Evolutionary conservation across 2,888 invertebrate genomes (phyloP).

Genomic region (Drosophila colorata): DNA sequence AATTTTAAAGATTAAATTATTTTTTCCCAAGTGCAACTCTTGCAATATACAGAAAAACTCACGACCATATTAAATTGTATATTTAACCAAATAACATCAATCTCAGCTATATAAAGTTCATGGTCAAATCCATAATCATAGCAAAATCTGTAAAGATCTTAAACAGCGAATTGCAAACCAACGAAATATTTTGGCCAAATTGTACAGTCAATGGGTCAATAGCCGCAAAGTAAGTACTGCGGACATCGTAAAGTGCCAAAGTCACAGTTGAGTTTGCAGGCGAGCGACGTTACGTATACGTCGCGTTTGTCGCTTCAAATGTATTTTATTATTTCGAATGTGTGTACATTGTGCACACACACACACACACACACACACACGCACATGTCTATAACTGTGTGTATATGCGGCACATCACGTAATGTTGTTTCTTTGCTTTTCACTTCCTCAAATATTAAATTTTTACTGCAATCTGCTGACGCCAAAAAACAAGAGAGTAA

Average conservation of each 20-base stretch:
- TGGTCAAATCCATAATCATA: conserved; percentile 1
- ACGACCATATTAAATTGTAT: background rate
- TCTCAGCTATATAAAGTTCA: too few species aligned
- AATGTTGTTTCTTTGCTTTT: conserved; percentile 72
- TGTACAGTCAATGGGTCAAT: conserved; percentile 52
- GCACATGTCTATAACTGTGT: conserved; percentile 2
- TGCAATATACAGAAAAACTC: too few species aligned
- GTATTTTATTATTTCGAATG: conserved; percentile 59
- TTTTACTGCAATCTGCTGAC: conserved; percentile 59
- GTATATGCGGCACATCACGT: conserved; percentile 63
- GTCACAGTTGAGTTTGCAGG: conserved; percentile 36
- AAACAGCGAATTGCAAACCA: conserved; percentile 2
- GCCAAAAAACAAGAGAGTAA: conserved; percentile 15
- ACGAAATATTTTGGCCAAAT: conserved; percentile 13
- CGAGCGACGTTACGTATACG: conserved; percentile 63
- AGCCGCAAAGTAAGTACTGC: conserved; percentile 62
- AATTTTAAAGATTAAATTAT: too few species aligned
- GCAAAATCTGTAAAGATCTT: conserved; percentile 1
- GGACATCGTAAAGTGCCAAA: conserved; percentile 74
- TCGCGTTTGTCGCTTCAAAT: conserved; percentile 43
- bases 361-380: background rate
- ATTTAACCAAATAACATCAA: background rate
- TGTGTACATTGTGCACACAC: conserved; percentile 32
- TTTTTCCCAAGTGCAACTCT: too few species aligned
- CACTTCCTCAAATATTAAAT: conserved; percentile 75